phyloP scores from a whole-genome alignment of 92 coral and sea anemone genomes.

The Plumapathes pennacea region DNA sequence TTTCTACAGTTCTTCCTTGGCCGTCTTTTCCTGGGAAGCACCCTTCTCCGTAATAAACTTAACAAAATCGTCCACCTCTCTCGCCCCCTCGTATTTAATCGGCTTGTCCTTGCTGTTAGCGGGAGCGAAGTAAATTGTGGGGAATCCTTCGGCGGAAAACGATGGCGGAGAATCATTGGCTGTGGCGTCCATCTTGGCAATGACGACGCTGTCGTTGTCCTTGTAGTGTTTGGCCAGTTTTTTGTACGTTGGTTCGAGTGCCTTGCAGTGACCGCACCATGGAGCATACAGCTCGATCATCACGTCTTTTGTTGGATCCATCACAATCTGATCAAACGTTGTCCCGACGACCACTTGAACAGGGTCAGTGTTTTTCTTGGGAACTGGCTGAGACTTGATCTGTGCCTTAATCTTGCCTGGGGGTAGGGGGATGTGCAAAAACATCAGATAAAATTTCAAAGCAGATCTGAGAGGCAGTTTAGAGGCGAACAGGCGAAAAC shows the following conservation, averaged over 20 bases:
- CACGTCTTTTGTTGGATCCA: slow-evolving; percentile 84
- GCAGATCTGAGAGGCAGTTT: not conserved
- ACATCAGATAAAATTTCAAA: too few species aligned
- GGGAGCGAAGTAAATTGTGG: slow-evolving; percentile 85
- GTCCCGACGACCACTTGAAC: slow-evolving; percentile 92
- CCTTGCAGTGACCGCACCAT: slow-evolving; percentile 95
- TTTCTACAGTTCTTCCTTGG: slow-evolving; percentile 81
- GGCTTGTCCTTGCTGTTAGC: slow-evolving; percentile 83
- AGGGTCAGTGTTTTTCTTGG: slow-evolving; percentile 83
- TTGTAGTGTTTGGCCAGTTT: slow-evolving; percentile 80
- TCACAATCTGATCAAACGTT: slow-evolving; percentile 82
- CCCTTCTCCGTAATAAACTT: slow-evolving; percentile 83
- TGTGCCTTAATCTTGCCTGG: slow-evolving; percentile 83
- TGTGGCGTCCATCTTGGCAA: slow-evolving; percentile 94
- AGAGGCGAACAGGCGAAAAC: not conserved
- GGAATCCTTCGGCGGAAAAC: slow-evolving; percentile 75
- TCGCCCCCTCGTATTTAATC: slow-evolving; percentile 75
- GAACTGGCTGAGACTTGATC: slow-evolving; percentile 88
- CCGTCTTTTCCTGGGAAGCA: slow-evolving; percentile 54
- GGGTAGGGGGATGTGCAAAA: too few species aligned
- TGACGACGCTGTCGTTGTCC: slow-evolving; percentile 72
- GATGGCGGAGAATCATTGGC: slow-evolving; percentile 76
- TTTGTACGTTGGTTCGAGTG: slow-evolving; percentile 79
- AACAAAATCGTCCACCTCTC: slow-evolving; percentile 73
- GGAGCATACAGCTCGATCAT: slow-evolving; percentile 95